Conservation (phyloP, 1,140 invertebrate genomes). For the Aphelinus certus region DNA sequence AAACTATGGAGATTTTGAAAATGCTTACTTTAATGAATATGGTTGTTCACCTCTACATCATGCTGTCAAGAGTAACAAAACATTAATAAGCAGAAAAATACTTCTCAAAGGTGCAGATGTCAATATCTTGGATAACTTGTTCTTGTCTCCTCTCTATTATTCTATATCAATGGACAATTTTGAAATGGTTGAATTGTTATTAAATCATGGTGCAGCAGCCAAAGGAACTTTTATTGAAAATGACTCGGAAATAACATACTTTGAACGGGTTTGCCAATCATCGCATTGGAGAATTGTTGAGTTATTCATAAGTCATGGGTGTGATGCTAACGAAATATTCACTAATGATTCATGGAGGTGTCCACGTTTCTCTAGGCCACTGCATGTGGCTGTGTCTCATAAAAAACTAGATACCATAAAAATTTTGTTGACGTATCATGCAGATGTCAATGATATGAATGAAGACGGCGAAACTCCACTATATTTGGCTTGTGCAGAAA, state of each 20-base stretch:
- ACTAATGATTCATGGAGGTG: constrained; percentile 11
- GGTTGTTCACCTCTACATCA: constrained; percentile 8
- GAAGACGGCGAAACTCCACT: constrained; percentile 21
- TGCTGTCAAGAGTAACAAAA: constrained; percentile 9
- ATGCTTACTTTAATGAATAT: background rate
- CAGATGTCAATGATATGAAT: constrained; percentile 22
- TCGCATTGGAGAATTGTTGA: constrained; percentile 17
- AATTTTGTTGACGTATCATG: constrained; percentile 10
- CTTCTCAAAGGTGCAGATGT: constrained; percentile 10
- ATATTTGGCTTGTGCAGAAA: constrained; percentile 15
- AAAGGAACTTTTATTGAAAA: constrained; percentile 8
- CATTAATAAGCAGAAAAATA: background rate
- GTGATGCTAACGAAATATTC: constrained; percentile 19
- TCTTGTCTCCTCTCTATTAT: constrained; percentile 8
- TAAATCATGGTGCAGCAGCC: constrained; percentile 4
- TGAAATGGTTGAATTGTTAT: constrained; percentile 14
- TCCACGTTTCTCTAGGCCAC: constrained; percentile 5
- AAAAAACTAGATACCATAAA: constrained; percentile 1
- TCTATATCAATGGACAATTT: background rate
- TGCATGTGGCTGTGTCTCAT: constrained; percentile 11
- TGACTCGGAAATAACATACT: constrained; percentile 1
- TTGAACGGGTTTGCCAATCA: constrained; percentile 5
- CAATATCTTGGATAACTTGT: background rate
- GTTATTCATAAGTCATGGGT: constrained; percentile 24
- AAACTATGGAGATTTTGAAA: constrained; percentile 8